Evolutionary conservation across 30 jellyfish, hydroid and myxozoan species (phyloP).

Genomic region (Aurelia sp.): DNA sequence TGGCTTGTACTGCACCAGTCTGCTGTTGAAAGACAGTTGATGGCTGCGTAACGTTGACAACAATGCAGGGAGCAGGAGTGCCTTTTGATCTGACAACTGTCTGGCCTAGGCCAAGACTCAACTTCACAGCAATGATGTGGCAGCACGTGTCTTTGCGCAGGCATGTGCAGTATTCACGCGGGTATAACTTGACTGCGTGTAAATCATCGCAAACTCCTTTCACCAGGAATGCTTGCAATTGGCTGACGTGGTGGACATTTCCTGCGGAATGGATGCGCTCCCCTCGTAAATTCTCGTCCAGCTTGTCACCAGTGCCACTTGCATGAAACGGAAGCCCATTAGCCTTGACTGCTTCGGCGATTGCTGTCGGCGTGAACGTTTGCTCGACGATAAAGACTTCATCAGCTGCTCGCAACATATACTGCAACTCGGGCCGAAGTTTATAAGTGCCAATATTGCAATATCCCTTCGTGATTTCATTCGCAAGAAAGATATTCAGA

Average conservation of each 20-base stretch:
- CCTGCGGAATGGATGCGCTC: constrained; percentile 90
- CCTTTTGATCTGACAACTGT: constrained; percentile 58
- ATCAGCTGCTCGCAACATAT: constrained; percentile 78
- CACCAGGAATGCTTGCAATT: constrained; percentile 84
- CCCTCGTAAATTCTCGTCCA: constrained; percentile 71
- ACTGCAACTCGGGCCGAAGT: constrained; percentile 68
- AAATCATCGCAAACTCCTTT: constrained; percentile 79
- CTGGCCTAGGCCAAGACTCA: constrained; percentile 86
- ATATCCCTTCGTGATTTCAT: constrained; percentile 79
- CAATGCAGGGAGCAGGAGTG: constrained; percentile 56
- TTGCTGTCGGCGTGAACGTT: constrained; percentile 49
- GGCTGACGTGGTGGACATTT: constrained; percentile 78
- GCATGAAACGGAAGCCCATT: constrained; percentile 75
- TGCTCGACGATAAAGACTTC: constrained; percentile 65
- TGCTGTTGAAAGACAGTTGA: constrained; percentile 28
- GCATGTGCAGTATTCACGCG: constrained; percentile 96
- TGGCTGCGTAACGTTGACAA: constrained; percentile 47
- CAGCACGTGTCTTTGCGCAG: constrained; percentile 82
- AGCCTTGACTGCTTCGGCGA: constrained; percentile 57
- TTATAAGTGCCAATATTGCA: constrained; percentile 79
- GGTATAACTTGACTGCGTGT: constrained; percentile 92
- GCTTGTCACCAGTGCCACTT: constrained; percentile 49
- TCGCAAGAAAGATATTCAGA: constrained; percentile 72
- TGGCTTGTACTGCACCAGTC: constrained; percentile 16
- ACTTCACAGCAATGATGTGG: constrained; percentile 91